Base-by-base conservation (phyloP, 1,140 invertebrate species). In the Halyomorpha halys region DNA sequence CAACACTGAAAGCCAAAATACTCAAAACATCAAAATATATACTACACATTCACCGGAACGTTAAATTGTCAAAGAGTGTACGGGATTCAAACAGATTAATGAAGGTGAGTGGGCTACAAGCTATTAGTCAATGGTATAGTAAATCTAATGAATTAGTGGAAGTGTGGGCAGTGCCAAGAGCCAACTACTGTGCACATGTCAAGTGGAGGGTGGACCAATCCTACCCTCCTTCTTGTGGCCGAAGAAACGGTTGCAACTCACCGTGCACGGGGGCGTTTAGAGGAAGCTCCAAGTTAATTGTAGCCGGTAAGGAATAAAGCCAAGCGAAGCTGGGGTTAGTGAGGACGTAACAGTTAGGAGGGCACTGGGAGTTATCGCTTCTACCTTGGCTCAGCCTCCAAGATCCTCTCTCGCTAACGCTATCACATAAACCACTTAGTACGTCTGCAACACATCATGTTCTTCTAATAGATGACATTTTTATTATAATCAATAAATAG, bases 311-410 rank as follows among this genome's bases (percentile, higher is more conserved):
- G 53, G 53, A 56, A 56, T 56, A 56, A 56, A 56, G 53, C 53
- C 30, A 61, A 44, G 60, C 60, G 21, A 47, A 61, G 60, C 44
- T 21, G 25, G 44, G 39, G 45, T 61, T 45, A 44, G 21, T 61
- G 39, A 45, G 44, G 59, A 18, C 30, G 21, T 47, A 39, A n/a
- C n/a, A 9, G 60, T 44, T 61, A 61, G 39, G 60, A 4, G 59
- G 9, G 23, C n/a, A n/a, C n/a, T n/a, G n/a, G n/a, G n/a, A n/a
- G n/a, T 2, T 30, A 18, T 39, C 34, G 3, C 21, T 59, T 44
- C 14, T 83, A 89, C 86, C 86, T 87, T 89, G 88, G 73, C 82
- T 81, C 77, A 86, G 85, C 72, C 85, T 81, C 60, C 88, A 85
- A 70, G 89, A 86, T 75, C 89, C 87, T 75, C 87, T 87, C 75